These are phyloP conservation scores for Drosophila athabasca DNA, from an alignment of 1,140 invertebrate genomes.

Conservation along the genomic window DNA sequence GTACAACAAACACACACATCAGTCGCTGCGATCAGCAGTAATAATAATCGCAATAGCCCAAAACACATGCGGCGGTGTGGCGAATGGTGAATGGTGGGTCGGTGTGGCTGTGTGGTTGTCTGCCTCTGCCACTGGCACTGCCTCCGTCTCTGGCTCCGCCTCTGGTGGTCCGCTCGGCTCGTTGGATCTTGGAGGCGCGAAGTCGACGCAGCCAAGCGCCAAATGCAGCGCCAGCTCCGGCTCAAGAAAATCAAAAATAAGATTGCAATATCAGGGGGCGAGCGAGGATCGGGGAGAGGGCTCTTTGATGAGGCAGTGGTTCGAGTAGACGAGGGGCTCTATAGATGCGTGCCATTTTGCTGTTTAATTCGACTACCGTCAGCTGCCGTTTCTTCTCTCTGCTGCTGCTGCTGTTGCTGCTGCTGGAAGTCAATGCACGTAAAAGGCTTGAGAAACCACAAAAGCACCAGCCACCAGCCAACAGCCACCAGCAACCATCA, in stretches of 20 bases:
- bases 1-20: neutral
- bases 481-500: too few species aligned
- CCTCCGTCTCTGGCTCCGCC: neutral
- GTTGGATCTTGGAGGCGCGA: slow-evolving; percentile 69
- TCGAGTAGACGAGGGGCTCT: slow-evolving; percentile 22
- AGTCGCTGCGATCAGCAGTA: slow-evolving; percentile 22
- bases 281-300: neutral
- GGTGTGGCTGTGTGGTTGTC: slow-evolving; percentile 20
- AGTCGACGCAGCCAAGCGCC: slow-evolving; percentile 74
- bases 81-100: slow-evolving; percentile 70
- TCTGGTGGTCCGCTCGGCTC: slow-evolving; percentile 42
- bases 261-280: slow-evolving; percentile 50
- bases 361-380: slow-evolving; percentile 77
- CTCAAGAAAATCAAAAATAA: slow-evolving; percentile 25
- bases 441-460: slow-evolving; percentile 63
- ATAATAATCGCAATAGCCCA: slow-evolving; percentile 77
- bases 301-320: neutral
- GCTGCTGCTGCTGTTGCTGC: slow-evolving; percentile 20
- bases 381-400: slow-evolving; percentile 46
- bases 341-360: slow-evolving; percentile 78
- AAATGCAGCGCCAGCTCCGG: slow-evolving; percentile 60
- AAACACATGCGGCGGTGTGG: slow-evolving; percentile 64
- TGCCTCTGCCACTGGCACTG: slow-evolving; percentile 11
- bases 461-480: slow-evolving; percentile 29
- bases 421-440: slow-evolving; percentile 60